Base-by-base conservation (phyloP, 2,113 vertebrate genomes). In the Periophthalmodon schlosseri region DNA sequence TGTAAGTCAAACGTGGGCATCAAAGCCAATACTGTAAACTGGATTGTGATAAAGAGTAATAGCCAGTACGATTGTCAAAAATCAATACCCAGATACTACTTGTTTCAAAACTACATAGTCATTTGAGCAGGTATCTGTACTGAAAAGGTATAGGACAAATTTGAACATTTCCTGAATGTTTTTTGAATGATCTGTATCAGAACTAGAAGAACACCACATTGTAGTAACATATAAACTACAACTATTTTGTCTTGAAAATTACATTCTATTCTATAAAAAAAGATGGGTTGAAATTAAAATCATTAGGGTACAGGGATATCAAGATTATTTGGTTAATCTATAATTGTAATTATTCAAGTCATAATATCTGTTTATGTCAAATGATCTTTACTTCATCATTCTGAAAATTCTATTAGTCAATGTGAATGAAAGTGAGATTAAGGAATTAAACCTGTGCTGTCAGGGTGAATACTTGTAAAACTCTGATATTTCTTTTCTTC, bases 1-100 rank as follows among this genome's bases (percentile, higher is more conserved):
- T 77, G 91, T 94, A 93, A 95, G 94, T 56, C 52, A 21, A 56
- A 44, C 7, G 94, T 84, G 79, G 80, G 61, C 79, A 85, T 74
- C 56, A 69, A 73, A 50, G 61, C 47, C 44, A 74, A 64, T 54
- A 54, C 6, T 87, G 84, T 75, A 54, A 87, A 79, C 52, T 56
- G 6, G n/a, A 56, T 1, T 44, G 39, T 44, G 39, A 44, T 44
- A 44, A 44, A 44, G 39, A 44, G 1, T 44, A 44, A 44, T 44
- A 44, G 39, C 39, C 39, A 10, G 8, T 44, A 44, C 16, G 49
- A 6, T 18, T 52, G 49, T 18, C 4, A 20, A 18, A 52, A 6
- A 20, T 5, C 4, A 52, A 18, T 5, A 1, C 5, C 5, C 3
- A 15, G 15, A 16, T 49, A 14, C 47, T 16, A 49, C 47, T 16